Evolutionary conservation across 2,888 invertebrate genomes (phyloP).

Genomic region (Eledone cirrhosa): DNA sequence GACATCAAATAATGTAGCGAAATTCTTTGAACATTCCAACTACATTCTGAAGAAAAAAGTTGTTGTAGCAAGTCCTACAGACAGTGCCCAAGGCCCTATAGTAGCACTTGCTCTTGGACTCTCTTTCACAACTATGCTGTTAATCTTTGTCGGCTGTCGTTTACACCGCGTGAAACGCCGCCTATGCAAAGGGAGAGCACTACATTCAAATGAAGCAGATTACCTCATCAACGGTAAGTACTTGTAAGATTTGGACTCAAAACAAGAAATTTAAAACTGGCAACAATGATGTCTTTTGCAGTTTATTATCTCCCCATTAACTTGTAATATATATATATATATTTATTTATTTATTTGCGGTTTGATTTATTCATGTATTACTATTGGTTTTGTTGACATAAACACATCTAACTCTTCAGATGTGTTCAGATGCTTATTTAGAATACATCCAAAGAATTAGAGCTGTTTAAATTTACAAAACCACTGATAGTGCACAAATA

Average conservation of each 20-base stretch:
- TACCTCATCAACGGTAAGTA: conserved; percentile 98
- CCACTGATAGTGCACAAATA: no score
- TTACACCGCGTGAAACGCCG: conserved; percentile 78
- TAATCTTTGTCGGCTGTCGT: conserved; percentile 83
- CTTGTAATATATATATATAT: no score
- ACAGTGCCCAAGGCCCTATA: conserved; percentile 58
- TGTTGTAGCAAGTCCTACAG: conserved; percentile 47
- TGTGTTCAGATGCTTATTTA: no score
- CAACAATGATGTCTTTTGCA: no score
- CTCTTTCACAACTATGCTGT: conserved; percentile 81
- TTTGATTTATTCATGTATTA: no score
- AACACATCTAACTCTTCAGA: no score
- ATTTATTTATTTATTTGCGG: no score
- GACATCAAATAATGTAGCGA: neutral
- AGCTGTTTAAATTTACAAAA: no score
- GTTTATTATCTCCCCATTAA: no score
- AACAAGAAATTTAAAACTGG: no score
- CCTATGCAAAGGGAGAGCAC: conserved; percentile 79
- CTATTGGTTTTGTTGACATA: no score
- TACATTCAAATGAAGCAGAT: conserved; percentile 92
- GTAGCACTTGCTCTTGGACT: conserved; percentile 72
- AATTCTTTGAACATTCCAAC: conserved; percentile 6
- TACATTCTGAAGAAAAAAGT: conserved; percentile 34
- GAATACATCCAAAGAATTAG: no score
- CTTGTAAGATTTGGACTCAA: conserved; percentile 71